A percentile compares a stretch with the other conserved stretches of the same genome.
Conservation (phyloP, 2,113 vertebrate genomes). For the Hystrix brachyura region DNA sequence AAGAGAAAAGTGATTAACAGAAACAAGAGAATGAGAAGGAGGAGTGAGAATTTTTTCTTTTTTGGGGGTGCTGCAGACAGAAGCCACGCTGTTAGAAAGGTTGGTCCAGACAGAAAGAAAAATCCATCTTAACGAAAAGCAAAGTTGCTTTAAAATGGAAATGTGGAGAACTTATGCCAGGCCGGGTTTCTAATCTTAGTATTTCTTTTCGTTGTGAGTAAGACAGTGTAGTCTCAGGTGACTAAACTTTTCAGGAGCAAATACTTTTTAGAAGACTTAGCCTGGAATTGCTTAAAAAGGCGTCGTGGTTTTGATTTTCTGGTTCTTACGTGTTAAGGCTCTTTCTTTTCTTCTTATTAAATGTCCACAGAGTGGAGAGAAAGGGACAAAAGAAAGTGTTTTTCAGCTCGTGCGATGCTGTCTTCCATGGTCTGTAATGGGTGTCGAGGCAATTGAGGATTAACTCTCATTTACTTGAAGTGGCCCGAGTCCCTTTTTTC, state of each 20-base stretch:
- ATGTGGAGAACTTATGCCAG: not conserved
- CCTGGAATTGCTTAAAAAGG: constrained; percentile 49
- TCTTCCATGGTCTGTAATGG: not conserved
- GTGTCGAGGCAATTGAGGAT: not conserved
- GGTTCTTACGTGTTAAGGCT: constrained; percentile 34
- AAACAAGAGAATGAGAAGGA: constrained; percentile 6
- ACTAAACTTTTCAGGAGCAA: constrained; percentile 2
- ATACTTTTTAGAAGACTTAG: not conserved
- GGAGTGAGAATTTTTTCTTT: constrained; percentile 6
- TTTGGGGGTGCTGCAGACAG: not conserved
- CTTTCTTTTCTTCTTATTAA: constrained; percentile 48
- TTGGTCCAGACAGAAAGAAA: not conserved
- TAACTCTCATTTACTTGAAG: not conserved
- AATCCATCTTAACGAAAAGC: not conserved
- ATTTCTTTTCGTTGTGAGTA: constrained; percentile 28
- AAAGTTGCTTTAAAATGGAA: constrained; percentile 56
- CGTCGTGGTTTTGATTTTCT: constrained; percentile 59
- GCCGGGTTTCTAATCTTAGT: not conserved
- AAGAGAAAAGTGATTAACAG: constrained; percentile 78
- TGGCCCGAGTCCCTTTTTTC: not conserved
- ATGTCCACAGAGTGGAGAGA: constrained; percentile 11
- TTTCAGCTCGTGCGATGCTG: not conserved
- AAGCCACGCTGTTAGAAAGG: not conserved
- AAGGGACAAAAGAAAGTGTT: constrained; percentile 26
- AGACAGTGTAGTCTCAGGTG: constrained; percentile 11